Conservation (phyloP, 2,797 vertebrate genomes). For the Sciurus vulgaris region DNA sequence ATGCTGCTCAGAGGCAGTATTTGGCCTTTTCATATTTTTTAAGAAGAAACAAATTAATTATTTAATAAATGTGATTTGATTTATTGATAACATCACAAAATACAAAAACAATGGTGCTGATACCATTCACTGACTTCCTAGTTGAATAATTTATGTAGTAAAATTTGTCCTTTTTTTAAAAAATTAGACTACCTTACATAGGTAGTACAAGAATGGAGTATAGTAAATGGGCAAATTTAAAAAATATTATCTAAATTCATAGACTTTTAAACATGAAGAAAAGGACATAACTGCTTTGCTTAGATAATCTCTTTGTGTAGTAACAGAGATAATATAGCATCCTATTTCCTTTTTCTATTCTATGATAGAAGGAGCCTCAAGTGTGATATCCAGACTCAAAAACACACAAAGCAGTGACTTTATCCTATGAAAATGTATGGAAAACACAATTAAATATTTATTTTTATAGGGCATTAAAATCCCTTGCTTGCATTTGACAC, state of each 20-base stretch:
- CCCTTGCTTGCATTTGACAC: background rate
- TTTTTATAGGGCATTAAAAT: background rate
- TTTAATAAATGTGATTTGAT: slow-evolving; percentile 37
- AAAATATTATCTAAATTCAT: background rate
- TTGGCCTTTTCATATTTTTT: background rate
- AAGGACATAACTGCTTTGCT: background rate
- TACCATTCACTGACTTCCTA: background rate
- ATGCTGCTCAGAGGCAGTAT: background rate
- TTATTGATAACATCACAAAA: slow-evolving; percentile 28
- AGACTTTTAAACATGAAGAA: background rate
- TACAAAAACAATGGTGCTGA: background rate
- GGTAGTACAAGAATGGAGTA: background rate
- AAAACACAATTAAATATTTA: background rate
- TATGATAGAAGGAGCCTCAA: background rate
- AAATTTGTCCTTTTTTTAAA: background rate
- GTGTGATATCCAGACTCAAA: background rate
- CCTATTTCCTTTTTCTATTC: background rate
- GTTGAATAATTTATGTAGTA: slow-evolving; percentile 38
- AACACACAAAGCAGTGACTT: background rate
- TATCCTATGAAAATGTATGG: background rate
- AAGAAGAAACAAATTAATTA: background rate
- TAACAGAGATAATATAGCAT: background rate
- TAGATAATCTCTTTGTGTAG: background rate
- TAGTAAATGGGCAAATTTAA: background rate
- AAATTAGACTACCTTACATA: background rate